phyloP scores from a whole-genome alignment of 1,140 invertebrate genomes.

The Euwallacea similis region DNA sequence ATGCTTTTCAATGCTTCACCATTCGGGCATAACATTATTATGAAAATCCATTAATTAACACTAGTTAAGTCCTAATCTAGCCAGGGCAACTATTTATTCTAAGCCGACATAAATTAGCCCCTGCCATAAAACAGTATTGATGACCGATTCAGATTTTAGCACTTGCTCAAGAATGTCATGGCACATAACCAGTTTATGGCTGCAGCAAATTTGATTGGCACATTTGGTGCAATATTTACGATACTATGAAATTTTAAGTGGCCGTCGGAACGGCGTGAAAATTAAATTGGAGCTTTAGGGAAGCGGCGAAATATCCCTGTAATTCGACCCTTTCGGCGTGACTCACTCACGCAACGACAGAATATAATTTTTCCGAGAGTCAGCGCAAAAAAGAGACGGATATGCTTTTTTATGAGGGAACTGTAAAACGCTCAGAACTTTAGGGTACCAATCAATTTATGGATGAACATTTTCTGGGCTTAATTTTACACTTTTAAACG shows the following conservation, averaged over 20 bases:
- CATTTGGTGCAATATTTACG: slow-evolving; percentile 31
- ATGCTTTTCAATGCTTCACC: too few species aligned
- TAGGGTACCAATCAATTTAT: too few species aligned
- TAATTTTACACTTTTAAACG: too few species aligned
- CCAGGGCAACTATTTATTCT: slow-evolving; percentile 4
- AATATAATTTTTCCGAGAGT: neutral
- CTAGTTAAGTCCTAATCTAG: neutral
- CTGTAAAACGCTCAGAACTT: too few species aligned
- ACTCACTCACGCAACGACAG: neutral
- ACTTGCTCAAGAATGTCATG: slow-evolving; percentile 25
- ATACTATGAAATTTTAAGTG: slow-evolving; percentile 33
- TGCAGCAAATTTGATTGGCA: slow-evolving; percentile 26
- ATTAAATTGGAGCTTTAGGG: slow-evolving; percentile 24
- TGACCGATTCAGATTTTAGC: slow-evolving; percentile 21
- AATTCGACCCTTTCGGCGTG: slow-evolving; percentile 4
- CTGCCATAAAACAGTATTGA: slow-evolving; percentile 23
- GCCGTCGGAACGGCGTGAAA: slow-evolving; percentile 19
- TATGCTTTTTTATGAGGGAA: too few species aligned
- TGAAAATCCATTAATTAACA: too few species aligned
- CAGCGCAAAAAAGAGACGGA: too few species aligned
- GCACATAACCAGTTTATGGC: slow-evolving; percentile 28
- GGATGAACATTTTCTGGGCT: too few species aligned
- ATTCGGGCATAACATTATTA: too few species aligned
- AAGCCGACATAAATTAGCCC: slow-evolving; percentile 17
- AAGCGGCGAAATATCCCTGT: slow-evolving; percentile 9